Conservation (phyloP, 2,888 invertebrate genomes). For the Entomobrya proxima region DNA sequence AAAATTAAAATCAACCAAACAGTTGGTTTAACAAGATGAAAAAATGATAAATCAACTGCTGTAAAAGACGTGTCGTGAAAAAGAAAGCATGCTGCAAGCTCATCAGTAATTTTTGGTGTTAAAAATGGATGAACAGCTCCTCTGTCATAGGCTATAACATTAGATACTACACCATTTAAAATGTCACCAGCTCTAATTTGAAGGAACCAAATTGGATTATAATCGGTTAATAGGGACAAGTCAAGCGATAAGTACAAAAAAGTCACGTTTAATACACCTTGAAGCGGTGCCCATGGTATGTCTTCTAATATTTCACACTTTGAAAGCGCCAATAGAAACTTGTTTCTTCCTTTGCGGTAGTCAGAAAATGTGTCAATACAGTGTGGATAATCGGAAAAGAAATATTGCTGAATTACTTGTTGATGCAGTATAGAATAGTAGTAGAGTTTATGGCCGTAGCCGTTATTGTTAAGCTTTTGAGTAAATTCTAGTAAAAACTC, state of each 20-base stretch:
- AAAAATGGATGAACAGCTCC: neutral
- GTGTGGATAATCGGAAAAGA: neutral
- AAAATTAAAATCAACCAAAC: neutral
- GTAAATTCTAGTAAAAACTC: neutral
- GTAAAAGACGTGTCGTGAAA: neutral
- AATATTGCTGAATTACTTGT: neutral
- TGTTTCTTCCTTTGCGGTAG: neutral
- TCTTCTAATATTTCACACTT: neutral
- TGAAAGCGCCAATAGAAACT: neutral
- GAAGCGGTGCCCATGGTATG: neutral
- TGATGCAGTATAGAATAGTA: too few relatives aligned
- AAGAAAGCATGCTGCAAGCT: neutral
- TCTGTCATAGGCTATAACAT: neutral
- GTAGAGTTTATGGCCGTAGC: neutral
- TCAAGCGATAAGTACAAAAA: neutral
- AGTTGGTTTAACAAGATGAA: neutral
- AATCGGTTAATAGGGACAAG: neutral
- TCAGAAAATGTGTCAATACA: neutral
- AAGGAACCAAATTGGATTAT: neutral
- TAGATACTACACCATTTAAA: neutral
- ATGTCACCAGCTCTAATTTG: neutral
- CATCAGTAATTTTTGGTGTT: neutral
- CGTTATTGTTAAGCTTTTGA: neutral
- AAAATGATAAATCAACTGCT: neutral
- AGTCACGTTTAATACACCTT: neutral